Evolutionary conservation across 2,888 invertebrate species (phyloP).

Genomic region (Archips crataeganus): DNA sequence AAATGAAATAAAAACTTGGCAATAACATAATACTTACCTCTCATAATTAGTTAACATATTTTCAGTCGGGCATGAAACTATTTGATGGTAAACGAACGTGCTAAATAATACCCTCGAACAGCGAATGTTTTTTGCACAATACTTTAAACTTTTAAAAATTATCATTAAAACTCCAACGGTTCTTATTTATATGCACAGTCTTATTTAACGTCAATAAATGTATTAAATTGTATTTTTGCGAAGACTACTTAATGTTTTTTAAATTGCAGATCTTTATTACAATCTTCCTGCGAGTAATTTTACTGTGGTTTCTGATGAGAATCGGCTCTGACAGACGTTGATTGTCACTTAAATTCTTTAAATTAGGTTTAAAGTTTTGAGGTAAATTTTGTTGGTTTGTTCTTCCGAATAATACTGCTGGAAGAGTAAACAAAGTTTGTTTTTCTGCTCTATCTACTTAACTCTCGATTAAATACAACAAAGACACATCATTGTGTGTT

Average conservation of each 20-base stretch:
- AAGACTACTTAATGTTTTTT: not conserved
- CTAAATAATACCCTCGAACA: too few species aligned
- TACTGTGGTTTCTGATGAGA: not conserved
- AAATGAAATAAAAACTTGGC: not conserved
- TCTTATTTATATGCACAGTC: too few species aligned
- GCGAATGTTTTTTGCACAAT: too few species aligned
- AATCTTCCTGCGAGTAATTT: not conserved
- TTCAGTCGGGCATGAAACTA: too few species aligned
- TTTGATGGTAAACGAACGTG: too few species aligned
- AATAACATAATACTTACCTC: too few species aligned
- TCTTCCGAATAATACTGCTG: not conserved
- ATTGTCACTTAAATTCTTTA: slow-evolving; percentile 2
- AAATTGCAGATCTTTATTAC: not conserved
- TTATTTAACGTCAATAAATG: too few species aligned
- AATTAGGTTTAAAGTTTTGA: not conserved
- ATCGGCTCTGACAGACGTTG: slow-evolving; percentile 8
- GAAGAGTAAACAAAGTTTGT: not conserved
- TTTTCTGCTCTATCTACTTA: not conserved
- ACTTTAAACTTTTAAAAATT: too few species aligned
- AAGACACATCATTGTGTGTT: too few species aligned
- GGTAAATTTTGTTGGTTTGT: not conserved
- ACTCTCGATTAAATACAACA: too few species aligned
- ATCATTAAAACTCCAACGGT: too few species aligned
- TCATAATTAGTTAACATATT: too few species aligned
- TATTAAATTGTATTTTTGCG: not conserved